Evolutionary conservation across 1,140 invertebrate species (phyloP), one percentile per base, ranked within the genome.

Genomic region (Pseudomyrmex sp.): DNA sequence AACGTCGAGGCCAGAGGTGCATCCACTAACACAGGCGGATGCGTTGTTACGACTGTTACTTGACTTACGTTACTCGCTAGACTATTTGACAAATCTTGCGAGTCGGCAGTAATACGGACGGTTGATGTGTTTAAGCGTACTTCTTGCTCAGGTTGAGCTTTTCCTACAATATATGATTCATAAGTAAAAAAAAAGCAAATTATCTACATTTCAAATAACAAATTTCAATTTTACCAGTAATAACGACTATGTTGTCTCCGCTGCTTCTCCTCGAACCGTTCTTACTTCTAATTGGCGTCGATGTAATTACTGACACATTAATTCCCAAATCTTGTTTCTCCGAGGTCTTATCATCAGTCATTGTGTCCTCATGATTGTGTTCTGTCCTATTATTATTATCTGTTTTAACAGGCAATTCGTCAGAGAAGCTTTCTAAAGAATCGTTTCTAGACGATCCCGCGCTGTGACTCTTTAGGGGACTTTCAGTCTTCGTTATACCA

Each of bases 11-110:
- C 89, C 10, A 94, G 89, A 0, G 93, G 82, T 1, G 92, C 93
- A 76, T 96, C 96, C 58, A 96, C 95, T 12, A 97, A 94, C 2
- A 97, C 96, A 7, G 97, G 97, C 62, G 97, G 97, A 94, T 97
- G 97, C 2, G 95, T 96, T 44, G 97, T 97, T 65, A 97, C 97
- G 3, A 97, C 97, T 1, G 97, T 97, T 23, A 97, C 96, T 88
- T 97, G 96, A 83, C 96, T 97, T 54, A 97, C 95, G 82, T 96
- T 96, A 66, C 95, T 95, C 1, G 96, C 95, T 69, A 97, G 93
- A 90, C 96, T 97, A 91, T 97, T 97, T 1, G 96, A 96, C 59
- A 92, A 91, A 91, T 96, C 96, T 15, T 94, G 95, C 66, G 93
- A 91, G 70, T 95, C 94, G 10, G 95, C 90, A 85, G 94, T 96